A percentile compares a stretch with the other conserved stretches of the same genome.
These are phyloP conservation scores for Diabrotica undecimpunctata DNA, from an alignment of 1,140 invertebrate species.

Conservation along the genomic window DNA sequence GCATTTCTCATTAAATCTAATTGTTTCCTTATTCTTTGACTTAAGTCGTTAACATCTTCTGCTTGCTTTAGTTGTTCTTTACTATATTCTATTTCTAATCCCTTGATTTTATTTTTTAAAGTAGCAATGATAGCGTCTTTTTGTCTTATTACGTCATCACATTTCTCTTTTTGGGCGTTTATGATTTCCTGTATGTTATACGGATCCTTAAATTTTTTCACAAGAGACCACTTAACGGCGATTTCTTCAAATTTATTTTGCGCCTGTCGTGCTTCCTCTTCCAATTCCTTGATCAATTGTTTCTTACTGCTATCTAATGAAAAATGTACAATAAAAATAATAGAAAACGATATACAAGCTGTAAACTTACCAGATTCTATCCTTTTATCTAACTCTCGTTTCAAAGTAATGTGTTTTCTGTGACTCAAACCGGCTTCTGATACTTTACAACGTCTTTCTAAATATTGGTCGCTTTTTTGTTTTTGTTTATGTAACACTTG, in stretches of 20 bases:
- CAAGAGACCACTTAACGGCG: conserved; percentile 63
- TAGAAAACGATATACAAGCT: too few relatives aligned
- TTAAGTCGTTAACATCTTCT: conserved; percentile 70
- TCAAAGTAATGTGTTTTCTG: too few relatives aligned
- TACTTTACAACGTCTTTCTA: too few relatives aligned
- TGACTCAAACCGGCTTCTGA: too few relatives aligned
- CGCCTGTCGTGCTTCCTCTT: conserved; percentile 63
- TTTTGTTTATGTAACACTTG: too few relatives aligned
- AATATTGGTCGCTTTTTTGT: too few relatives aligned
- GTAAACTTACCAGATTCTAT: too few relatives aligned
- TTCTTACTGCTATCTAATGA: conserved; percentile 41
- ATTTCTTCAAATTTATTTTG: conserved; percentile 68
- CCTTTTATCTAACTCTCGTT: too few relatives aligned
- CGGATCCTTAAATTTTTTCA: conserved; percentile 72
- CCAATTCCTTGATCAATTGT: conserved; percentile 57
- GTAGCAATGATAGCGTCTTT: conserved; percentile 75
- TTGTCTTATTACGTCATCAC: conserved; percentile 66
- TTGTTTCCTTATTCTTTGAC: conserved; percentile 81
- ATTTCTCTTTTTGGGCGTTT: conserved; percentile 66
- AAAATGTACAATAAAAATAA: too few relatives aligned
- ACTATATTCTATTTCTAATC: conserved; percentile 55
- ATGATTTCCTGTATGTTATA: conserved; percentile 71
- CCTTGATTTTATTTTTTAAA: conserved; percentile 68
- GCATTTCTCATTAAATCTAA: conserved; percentile 66
- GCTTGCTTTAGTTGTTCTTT: conserved; percentile 62